Evolutionary conservation across 1,140 invertebrate genomes (phyloP).

Genomic region (Drosophila busckii): DNA sequence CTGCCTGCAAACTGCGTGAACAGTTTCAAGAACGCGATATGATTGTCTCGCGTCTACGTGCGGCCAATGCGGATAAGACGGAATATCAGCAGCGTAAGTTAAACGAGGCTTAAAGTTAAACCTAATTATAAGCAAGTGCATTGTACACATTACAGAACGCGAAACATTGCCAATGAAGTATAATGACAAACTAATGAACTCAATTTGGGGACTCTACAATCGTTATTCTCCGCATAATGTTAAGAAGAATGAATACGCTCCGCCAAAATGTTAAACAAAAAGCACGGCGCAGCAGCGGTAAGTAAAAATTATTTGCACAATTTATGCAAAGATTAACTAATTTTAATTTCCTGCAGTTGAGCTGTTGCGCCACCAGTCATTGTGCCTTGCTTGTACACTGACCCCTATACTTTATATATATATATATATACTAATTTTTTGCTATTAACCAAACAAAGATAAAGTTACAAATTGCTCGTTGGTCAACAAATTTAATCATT

Average conservation of each 20-base stretch:
- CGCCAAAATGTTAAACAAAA: conserved; percentile 77
- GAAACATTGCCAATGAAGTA: conserved; percentile 85
- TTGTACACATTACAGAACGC: conserved; percentile 67
- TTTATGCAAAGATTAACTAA: neutral
- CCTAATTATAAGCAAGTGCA: neutral
- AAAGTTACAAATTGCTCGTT: conserved; percentile 5
- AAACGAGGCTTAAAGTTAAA: neutral
- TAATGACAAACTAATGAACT: conserved; percentile 92
- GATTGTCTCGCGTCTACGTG: conserved; percentile 67
- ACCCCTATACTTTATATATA: neutral
- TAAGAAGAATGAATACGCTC: conserved; percentile 86
- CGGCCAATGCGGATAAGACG: conserved; percentile 58
- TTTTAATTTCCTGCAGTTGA: conserved; percentile 3
- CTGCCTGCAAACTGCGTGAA: conserved; percentile 80
- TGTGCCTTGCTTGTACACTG: conserved; percentile 16
- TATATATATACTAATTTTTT: neutral
- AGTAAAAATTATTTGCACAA: conserved; percentile 66
- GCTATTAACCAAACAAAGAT: conserved; percentile 2
- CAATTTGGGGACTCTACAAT: conserved; percentile 93
- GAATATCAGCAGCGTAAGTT: conserved; percentile 60
- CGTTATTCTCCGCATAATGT: conserved; percentile 91
- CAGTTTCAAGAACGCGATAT: conserved; percentile 78
- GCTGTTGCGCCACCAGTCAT: conserved; percentile 11
- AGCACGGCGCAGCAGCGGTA: conserved; percentile 79
- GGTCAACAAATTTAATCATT: conserved; percentile 45